Base-by-base conservation (phyloP, 2,888 invertebrate species). In the Drosophila bunnanda region DNA sequence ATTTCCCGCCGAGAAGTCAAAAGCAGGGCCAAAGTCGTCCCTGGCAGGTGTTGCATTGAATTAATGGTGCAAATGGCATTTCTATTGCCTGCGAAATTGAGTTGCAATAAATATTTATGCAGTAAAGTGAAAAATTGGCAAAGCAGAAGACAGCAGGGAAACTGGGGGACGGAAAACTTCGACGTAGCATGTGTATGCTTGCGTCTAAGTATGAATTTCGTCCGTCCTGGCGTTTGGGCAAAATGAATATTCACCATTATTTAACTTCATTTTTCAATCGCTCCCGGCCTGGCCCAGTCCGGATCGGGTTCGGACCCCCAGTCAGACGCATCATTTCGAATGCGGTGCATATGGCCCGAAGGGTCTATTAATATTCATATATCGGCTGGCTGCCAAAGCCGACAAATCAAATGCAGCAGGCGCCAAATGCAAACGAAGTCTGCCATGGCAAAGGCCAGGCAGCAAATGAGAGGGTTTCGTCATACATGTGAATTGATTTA, bases 41-140 rank as follows among this genome's bases (percentile, higher is more conserved):
- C 75, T 75, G 84, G 86, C 84, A 85, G 84, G 84, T 85, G 84
- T 85, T 85, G 84, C 84, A 85, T 77, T 88, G 84, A 88, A 85
- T 88, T 85, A 88, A 85, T 85, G 88, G 84, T 85, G 88, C 88
- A 85, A 85, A 85, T 85, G 84, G 88, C 86, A 85, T 85, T 85
- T 85, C 84, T 85, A 85, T 85, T 85, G 88, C 88, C 88, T 88
- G 84, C 84, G 74, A 85, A 85, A 85, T 85, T 85, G 84, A 85
- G 88, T 88, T 85, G 84, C 84, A 85, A 85, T 85, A 85, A 85
- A 85, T 85, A 85, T 85, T 85, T 85, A 85, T 85, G 84, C 84
- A 88, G 80, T 77, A 85, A 85, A 85, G 86, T 85, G 88, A 85
- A 85, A 85, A 85, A 85, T 85, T 85, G 84, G 88, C 83, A 77